Evolutionary conservation across 2,113 vertebrate genomes (phyloP).

Genomic region (Gymnorhina tibicen): DNA sequence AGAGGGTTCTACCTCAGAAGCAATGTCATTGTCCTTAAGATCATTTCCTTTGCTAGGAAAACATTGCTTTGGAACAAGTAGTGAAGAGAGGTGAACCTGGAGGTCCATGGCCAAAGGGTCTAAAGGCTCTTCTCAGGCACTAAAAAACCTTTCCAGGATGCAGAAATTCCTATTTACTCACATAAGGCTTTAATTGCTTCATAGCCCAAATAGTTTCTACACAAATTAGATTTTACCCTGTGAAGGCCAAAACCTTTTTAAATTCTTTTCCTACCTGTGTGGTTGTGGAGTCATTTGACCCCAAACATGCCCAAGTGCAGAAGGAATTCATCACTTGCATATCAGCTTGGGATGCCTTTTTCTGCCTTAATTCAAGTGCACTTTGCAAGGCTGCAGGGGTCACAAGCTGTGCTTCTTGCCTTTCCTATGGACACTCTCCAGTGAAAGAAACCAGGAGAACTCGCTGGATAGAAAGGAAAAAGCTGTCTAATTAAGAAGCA

Average conservation of each 20-base stretch:
- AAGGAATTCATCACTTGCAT: not conserved
- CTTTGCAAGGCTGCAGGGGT: not conserved
- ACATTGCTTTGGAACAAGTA: not conserved
- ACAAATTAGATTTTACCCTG: not conserved
- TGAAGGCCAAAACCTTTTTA: not conserved
- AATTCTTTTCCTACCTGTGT: not conserved
- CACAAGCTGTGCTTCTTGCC: not conserved
- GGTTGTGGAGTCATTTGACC: not conserved
- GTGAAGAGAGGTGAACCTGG: not conserved
- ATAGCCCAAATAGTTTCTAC: not conserved
- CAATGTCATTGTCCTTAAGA: not conserved
- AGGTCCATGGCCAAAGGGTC: not conserved
- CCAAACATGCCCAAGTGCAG: not conserved
- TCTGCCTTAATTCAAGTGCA: not conserved
- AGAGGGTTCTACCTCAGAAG: not conserved
- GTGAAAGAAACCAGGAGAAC: not conserved
- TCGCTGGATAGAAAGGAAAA: not conserved
- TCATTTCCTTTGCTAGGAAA: not conserved
- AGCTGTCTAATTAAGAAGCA: slow-evolving; percentile 45
- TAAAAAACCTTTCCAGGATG: not conserved
- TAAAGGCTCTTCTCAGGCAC: not conserved
- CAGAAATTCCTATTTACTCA: not conserved
- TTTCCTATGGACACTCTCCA: not conserved
- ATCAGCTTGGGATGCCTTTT: not conserved
- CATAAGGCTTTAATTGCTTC: not conserved